Conservation (phyloP, 2,797 vertebrate species). For the Macroramphosus scolopax region DNA sequence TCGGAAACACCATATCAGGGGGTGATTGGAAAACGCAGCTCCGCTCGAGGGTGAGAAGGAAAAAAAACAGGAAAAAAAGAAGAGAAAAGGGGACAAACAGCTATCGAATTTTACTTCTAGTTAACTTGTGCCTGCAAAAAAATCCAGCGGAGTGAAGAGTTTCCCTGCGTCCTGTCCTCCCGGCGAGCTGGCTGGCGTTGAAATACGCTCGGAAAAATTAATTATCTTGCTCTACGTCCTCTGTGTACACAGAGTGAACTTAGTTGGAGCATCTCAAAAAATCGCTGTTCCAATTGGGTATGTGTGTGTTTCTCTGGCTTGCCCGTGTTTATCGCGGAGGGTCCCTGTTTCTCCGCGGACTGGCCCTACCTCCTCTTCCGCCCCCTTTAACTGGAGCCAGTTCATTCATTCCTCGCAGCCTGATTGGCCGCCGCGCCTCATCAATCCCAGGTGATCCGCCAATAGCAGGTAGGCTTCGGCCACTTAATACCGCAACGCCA, state of each 20-base stretch:
- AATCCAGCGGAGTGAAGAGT: constrained; percentile 65
- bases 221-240: constrained; percentile 76
- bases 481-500: constrained; percentile 83
- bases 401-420: constrained; percentile 73
- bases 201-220: too few relatives aligned
- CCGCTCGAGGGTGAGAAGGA: constrained; percentile 65
- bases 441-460: constrained; percentile 85
- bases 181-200: too few relatives aligned
- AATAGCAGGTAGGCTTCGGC: constrained; percentile 70
- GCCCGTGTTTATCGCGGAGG: constrained; percentile 76
- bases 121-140: constrained; percentile 53
- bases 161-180: constrained; percentile 67
- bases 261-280: constrained; percentile 75
- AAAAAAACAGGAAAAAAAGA: too few relatives aligned
- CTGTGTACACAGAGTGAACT: constrained; percentile 52
- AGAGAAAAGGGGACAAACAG: too few relatives aligned
- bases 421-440: constrained; percentile 84
- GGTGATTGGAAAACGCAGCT: constrained; percentile 65
- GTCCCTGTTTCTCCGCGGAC: constrained; percentile 83
- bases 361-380: constrained; percentile 82
- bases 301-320: constrained; percentile 76
- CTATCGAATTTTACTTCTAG: constrained; percentile 55
- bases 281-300: constrained; percentile 61
- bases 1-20: constrained; percentile 76
- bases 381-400: constrained; percentile 90